Evolutionary conservation across 1,140 invertebrate species (phyloP), one percentile per base, ranked within the genome.

Genomic region (Bicyclus anynana): DNA sequence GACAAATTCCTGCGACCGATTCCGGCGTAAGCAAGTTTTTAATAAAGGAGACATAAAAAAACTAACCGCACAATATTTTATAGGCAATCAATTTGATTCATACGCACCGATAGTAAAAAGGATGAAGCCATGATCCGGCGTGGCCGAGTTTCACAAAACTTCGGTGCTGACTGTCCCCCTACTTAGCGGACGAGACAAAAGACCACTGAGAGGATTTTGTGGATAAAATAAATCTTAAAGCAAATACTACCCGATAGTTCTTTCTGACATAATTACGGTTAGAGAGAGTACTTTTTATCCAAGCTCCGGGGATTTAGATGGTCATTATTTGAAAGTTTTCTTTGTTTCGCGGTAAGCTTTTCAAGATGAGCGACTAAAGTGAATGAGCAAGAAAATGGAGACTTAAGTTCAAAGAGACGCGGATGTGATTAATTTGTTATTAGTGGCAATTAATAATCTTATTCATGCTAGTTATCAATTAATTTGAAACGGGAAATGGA

Each of bases 161-260:
- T 50, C 33, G 42, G 16, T 44, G 46, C 53, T 56, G 53, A 60
- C 58, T 60, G 52, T 37, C 47, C 58, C n/a, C 37, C 38, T 60
- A 50, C 58, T 60, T 60, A 60, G 53, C 16, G 40, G 26, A 44
- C 26, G 46, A 42, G 51, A 60, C 58, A 54, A 54, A 59, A 46
- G 46, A 60, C 53, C 52, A 54, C 33, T 18, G 46, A 51, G 58
- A 62, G 72, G 76, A 74, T 78, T 77, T 70, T 38, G 49, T 44
- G 77, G 74, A 80, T 80, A 65, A 74, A 74, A 81, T 84, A 84
- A 81, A 81, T 84, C 78, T 77, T 64, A 58, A 71, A 67, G 58
- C 60, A 60, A 71, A 78, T 74, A 72, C 62, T 69, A 58, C 63
- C 63, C 65, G 69, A 81, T 72, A 76, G 71, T 69, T 74, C 66